Conservation (phyloP, 1,140 invertebrate genomes). For the Eueides isabella region DNA sequence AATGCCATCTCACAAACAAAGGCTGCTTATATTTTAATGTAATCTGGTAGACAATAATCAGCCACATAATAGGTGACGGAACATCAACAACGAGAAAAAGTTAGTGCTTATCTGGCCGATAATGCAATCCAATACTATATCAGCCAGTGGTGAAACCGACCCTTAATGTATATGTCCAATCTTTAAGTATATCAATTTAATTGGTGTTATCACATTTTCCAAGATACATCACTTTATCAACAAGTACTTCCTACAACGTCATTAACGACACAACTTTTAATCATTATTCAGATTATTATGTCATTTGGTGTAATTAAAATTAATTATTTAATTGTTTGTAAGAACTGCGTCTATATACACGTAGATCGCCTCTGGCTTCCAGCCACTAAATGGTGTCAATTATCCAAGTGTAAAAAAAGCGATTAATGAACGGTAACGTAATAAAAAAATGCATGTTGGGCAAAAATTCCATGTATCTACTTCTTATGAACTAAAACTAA, state of each 20-base stretch:
- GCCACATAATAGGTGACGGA: too few relatives aligned
- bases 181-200: not conserved
- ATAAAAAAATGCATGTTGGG: not conserved
- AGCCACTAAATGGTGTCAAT: not conserved
- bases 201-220: not conserved
- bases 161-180: not conserved
- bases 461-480: not conserved
- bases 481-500: too few relatives aligned
- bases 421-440: too few relatives aligned
- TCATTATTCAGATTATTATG: not conserved
- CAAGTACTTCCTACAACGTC: not conserved
- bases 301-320: not conserved
- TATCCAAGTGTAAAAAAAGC: not conserved
- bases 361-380: too few relatives aligned
- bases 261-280: not conserved
- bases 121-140: too few relatives aligned
- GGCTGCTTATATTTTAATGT: too few relatives aligned
- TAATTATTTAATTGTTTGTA: slow-evolving; percentile 7
- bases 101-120: too few relatives aligned
- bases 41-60: too few relatives aligned
- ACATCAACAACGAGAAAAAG: too few relatives aligned
- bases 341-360: not conserved
- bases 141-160: too few relatives aligned
- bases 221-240: not conserved
- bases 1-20: too few relatives aligned